phyloP scores from a whole-genome alignment of 2,113 vertebrate species.

The Pipra filicauda region DNA sequence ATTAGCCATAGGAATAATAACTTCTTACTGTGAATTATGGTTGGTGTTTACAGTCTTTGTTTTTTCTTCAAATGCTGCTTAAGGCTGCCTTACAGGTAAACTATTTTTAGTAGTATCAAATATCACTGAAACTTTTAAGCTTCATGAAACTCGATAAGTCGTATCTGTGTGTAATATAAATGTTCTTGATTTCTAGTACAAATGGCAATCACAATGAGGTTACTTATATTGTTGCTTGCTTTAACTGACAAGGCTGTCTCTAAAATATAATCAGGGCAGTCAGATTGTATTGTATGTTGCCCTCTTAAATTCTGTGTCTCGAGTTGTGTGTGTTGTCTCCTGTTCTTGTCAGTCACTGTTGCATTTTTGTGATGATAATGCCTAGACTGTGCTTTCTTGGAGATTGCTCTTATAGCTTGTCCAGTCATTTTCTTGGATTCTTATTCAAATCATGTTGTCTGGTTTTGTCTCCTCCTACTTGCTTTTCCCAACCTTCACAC shows the following conservation, averaged over 20 bases:
- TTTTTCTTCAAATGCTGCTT: slow-evolving; percentile 70
- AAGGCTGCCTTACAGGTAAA: slow-evolving; percentile 94
- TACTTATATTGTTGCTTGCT: background rate
- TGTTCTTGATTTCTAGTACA: background rate
- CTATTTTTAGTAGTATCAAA: background rate
- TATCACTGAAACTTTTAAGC: background rate
- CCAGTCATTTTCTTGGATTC: background rate
- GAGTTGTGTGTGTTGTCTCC: background rate
- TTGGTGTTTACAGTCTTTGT: slow-evolving; percentile 16
- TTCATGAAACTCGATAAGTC: background rate
- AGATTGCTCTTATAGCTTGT: background rate
- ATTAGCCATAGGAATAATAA: background rate
- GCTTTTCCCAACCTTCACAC: background rate
- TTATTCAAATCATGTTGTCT: background rate
- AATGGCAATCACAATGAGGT: background rate
- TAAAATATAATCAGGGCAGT: background rate
- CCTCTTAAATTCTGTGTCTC: background rate
- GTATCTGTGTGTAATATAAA: background rate
- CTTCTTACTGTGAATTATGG: background rate
- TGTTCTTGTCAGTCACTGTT: background rate
- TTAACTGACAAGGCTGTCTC: background rate
- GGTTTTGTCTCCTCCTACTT: background rate
- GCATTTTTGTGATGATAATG: background rate
- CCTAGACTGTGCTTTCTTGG: background rate
- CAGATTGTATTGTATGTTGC: background rate